Base-by-base conservation (phyloP, 1,140 invertebrate species). In the Bathynomus jamesi region DNA sequence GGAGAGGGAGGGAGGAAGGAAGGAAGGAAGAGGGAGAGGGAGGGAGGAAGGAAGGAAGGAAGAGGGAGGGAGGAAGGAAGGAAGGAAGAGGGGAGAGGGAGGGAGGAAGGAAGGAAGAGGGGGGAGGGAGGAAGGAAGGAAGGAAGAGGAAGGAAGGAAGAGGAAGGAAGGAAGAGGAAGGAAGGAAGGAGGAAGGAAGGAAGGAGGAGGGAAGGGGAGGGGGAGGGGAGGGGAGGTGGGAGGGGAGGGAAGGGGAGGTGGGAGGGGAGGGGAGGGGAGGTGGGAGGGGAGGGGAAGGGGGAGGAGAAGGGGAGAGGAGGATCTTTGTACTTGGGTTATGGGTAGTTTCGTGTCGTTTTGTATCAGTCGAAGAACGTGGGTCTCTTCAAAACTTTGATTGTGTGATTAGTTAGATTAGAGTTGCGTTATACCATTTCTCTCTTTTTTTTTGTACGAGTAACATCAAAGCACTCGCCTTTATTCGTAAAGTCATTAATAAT, bases 231-330 rank as follows among this genome's bases (percentile, higher is more conserved):
- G 32, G 32, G 32, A 40, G 32, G 32, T 40, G 32, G 32, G 17
- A 40, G 7, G 32, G 32, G 17, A 17, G 32, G 32, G 7, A 17
- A 7, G 17, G 32, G 32, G 32, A 17, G 32, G 32, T 8, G 32
- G 17, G 7, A 17, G 32, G 32, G 7, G 32, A 40, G 32, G 7
- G 17, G 7, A 17, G 32, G 32, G 32, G 17, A 40, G 7, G 32
- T 8, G 7, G 7, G 17, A 40, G 32, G 32, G 32, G 32, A 17
- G 7, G 32, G 32, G 7, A 17, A 17, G 17, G 32, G 32, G 32
- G 17, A 8, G 32, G 32, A 40, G 32, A 40, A 8, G 17, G 7
- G 7, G 32, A 8, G 17, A 40, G 32, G 32, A 80, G 78, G n/a
- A n/a, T n/a, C n/a, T n/a, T n/a, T n/a, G n/a, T n/a, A n/a, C n/a